A percentile compares a stretch with the other conserved stretches of the same genome.
Evolutionary conservation across 2,888 invertebrate genomes (phyloP).

Genomic region (Tillus elongatus): DNA sequence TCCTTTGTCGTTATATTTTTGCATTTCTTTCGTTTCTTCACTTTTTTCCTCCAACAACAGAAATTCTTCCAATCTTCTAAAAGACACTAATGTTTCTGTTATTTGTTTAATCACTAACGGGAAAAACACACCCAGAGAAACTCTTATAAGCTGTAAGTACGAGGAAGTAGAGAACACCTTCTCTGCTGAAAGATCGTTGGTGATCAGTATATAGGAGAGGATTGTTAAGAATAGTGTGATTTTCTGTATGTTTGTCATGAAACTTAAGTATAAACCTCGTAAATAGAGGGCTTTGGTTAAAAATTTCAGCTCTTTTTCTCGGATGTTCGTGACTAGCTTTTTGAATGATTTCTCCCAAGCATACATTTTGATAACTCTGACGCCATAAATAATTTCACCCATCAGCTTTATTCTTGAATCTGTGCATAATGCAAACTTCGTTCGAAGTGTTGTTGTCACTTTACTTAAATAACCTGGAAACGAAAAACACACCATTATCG

Average conservation of each 20-base stretch:
- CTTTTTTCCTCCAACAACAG: slow-evolving; percentile 18
- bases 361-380: slow-evolving; percentile 5
- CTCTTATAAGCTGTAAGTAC: slow-evolving; percentile 20
- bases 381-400: not conserved
- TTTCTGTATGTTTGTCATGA: slow-evolving; percentile 74
- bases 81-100: slow-evolving; percentile 20
- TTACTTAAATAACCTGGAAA: slow-evolving; percentile 1
- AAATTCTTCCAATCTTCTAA: slow-evolving; percentile 20
- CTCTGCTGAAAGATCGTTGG: slow-evolving; percentile 49
- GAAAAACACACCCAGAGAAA: slow-evolving; percentile 18
- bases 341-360: slow-evolving; percentile 7
- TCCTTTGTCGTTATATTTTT: not conserved
- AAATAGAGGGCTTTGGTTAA: slow-evolving; percentile 46
- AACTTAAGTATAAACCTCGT: slow-evolving; percentile 56
- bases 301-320: not conserved
- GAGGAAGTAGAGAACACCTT: slow-evolving; percentile 27
- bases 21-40: not conserved
- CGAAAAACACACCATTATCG: too few species aligned
- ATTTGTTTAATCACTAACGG: slow-evolving; percentile 18
- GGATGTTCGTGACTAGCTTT: not conserved
- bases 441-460: not conserved
- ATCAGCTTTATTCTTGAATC: not conserved
- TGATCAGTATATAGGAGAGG: slow-evolving; percentile 60
- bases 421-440: not conserved
- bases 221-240: slow-evolving; percentile 71